Evolutionary conservation across 2,113 vertebrate species (phyloP).

Genomic region (Aythya baeri): DNA sequence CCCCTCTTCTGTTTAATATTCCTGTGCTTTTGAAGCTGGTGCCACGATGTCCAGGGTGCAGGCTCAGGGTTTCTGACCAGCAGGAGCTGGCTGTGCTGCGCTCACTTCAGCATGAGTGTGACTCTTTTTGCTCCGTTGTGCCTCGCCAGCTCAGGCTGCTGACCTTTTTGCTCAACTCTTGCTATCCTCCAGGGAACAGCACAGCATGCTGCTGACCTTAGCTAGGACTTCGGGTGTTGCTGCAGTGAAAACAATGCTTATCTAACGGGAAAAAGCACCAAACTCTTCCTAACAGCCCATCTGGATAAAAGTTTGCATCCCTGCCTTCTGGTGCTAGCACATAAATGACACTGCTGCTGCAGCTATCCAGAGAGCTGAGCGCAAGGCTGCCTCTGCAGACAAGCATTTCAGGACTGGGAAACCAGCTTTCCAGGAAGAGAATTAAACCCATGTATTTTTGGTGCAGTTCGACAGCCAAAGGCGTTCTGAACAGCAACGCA

Average conservation of each 20-base stretch:
- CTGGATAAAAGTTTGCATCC: not conserved
- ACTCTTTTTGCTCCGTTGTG: not conserved
- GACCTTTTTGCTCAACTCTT: not conserved
- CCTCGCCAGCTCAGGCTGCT: not conserved
- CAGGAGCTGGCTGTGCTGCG: not conserved
- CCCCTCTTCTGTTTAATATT: not conserved
- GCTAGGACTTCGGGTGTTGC: not conserved
- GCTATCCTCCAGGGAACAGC: not conserved
- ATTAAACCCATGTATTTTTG: not conserved
- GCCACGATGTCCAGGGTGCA: not conserved
- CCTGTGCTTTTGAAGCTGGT: not conserved
- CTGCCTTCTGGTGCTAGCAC: not conserved
- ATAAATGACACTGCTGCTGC: not conserved
- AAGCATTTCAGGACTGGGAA: not conserved
- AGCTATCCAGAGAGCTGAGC: not conserved
- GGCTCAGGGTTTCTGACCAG: not conserved
- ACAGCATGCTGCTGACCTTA: not conserved
- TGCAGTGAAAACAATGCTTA: not conserved
- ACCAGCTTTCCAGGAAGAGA: slow-evolving; percentile 21
- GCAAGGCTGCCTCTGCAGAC: not conserved
- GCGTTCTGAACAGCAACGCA: not conserved
- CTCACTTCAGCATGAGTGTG: accelerated
- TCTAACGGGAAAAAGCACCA: not conserved
- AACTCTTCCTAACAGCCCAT: not conserved
- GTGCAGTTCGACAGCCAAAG: not conserved